phyloP scores from a whole-genome alignment of 2,113 vertebrate species.

The Coracopsis vasa region DNA sequence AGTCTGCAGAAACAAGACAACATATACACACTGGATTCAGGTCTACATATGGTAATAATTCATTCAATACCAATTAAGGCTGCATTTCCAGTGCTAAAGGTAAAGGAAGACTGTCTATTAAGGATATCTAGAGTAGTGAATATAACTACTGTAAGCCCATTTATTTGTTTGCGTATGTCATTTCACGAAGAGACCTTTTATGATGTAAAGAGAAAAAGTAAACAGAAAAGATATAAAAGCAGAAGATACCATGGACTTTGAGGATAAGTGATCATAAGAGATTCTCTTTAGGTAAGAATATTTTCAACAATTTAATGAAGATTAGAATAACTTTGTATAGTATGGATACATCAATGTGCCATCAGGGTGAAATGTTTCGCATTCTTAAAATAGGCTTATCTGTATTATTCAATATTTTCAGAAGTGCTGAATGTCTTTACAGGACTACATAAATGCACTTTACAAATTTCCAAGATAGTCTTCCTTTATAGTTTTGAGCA shows the following conservation, averaged over 20 bases:
- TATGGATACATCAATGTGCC: conserved; percentile 54
- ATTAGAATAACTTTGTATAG: conserved; percentile 34
- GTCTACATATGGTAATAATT: conserved; percentile 34
- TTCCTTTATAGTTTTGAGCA: conserved; percentile 58
- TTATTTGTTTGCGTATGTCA: conserved; percentile 37
- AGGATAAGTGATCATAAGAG: conserved; percentile 21
- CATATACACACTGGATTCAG: conserved; percentile 86
- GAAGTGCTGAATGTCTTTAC: conserved; percentile 30
- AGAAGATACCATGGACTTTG: conserved; percentile 27
- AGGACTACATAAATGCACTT: conserved; percentile 56
- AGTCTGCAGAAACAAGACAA: conserved; percentile 97
- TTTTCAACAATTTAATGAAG: conserved; percentile 64
- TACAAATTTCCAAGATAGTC: conserved; percentile 61
- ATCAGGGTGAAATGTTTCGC: conserved; percentile 42
- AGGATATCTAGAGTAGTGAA: conserved; percentile 28
- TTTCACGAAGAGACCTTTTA: conserved; percentile 32
- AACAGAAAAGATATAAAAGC: conserved; percentile 36
- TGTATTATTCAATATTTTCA: conserved; percentile 37
- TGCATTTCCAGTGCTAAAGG: conserved; percentile 39
- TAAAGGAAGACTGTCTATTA: conserved; percentile 63
- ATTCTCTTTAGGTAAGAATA: conserved; percentile 38
- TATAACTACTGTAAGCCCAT: not conserved
- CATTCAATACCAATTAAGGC: conserved; percentile 55
- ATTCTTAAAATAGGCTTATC: conserved; percentile 64
- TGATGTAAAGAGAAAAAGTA: conserved; percentile 21